A percentile compares a stretch with the other conserved stretches of the same genome.
These are phyloP conservation scores for Hepsetus odoe DNA, from an alignment of 2,113 vertebrate genomes.

Conservation along the genomic window DNA sequence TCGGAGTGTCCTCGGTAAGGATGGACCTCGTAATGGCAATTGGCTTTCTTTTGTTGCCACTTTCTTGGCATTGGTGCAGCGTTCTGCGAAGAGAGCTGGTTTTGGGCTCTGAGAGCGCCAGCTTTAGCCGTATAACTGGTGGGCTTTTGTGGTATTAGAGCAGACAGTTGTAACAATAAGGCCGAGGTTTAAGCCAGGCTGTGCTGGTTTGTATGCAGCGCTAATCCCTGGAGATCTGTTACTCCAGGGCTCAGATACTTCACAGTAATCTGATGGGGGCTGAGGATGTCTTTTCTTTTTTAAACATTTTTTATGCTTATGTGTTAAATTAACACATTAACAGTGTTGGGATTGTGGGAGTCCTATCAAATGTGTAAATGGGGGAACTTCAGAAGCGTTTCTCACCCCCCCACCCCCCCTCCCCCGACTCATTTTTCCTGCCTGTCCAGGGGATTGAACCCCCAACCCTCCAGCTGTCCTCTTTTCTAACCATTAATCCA, in stretches of 20 bases:
- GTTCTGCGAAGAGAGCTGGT: background rate
- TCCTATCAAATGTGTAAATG: too few species aligned
- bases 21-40: background rate
- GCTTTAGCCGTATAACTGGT: constrained; percentile 44
- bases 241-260: constrained; percentile 54
- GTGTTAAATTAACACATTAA: too few species aligned
- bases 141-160: constrained; percentile 14
- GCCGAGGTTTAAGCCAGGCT: constrained; percentile 44
- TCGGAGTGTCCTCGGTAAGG: background rate
- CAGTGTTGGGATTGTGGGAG: too few species aligned
- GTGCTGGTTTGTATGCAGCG: constrained; percentile 42
- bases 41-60: background rate
- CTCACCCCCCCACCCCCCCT: too few species aligned
- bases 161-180: constrained; percentile 45
- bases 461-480: too few species aligned
- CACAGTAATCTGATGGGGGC: constrained; percentile 49
- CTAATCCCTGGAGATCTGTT: constrained; percentile 57
- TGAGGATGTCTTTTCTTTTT: too few species aligned
- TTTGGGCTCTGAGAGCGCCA: constrained; percentile 36
- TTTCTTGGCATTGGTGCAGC: background rate
- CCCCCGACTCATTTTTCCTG: too few species aligned
- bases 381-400: too few species aligned
- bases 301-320: too few species aligned
- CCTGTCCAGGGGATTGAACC: too few species aligned
- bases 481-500: too few species aligned